Conservation (phyloP, 2,888 invertebrate genomes). For the Brachylomia viminalis region DNA sequence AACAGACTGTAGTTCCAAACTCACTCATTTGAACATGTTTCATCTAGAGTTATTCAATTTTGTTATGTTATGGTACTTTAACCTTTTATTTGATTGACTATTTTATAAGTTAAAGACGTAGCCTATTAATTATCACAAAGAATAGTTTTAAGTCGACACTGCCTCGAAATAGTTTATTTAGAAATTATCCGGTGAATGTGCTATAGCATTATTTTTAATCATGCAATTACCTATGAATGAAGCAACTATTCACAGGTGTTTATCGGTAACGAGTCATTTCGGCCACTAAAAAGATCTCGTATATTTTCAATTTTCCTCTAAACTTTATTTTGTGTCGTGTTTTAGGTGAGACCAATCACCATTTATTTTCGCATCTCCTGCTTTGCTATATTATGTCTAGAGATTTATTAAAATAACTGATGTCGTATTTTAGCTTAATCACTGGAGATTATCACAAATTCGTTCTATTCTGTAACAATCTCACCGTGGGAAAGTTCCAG, state of each 20-base stretch:
- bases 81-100: neutral
- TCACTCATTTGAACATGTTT: no score
- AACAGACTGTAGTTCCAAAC: neutral
- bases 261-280: neutral
- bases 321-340: neutral
- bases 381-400: neutral
- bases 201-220: neutral
- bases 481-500: neutral
- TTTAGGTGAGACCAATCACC: neutral
- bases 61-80: neutral
- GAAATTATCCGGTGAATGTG: neutral
- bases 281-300: constrained; percentile 7
- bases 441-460: neutral
- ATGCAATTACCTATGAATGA: neutral
- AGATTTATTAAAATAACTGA: neutral
- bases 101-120: neutral
- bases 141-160: constrained; percentile 2
- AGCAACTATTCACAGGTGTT: neutral
- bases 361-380: neutral
- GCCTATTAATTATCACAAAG: neutral
- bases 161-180: constrained; percentile 19
- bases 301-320: neutral
- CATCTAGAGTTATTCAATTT: neutral
- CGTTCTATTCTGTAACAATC: neutral
- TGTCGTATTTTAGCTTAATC: neutral